Evolutionary conservation across 1,140 invertebrate genomes (phyloP), one percentile per base, ranked within the genome.

Genomic region (Trichogramma pretiosum): DNA sequence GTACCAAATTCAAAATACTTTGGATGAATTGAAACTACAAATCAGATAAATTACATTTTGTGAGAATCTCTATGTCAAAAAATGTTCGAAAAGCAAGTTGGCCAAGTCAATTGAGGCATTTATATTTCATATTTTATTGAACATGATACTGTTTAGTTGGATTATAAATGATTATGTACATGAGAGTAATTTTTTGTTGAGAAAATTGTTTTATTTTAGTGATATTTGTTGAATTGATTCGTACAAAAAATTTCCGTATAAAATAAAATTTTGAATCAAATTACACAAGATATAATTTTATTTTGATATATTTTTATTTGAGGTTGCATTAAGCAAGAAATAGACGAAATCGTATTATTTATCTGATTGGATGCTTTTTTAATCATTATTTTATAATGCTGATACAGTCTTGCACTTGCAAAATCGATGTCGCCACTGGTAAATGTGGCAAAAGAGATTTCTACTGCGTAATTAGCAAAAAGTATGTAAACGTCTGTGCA

Each of bases 11-110:
- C 34, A 34, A 46, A 59, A 51, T 47, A 46, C 56, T 59, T 62
- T 59, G 53, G 56, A 56, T 50, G 52, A 59, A 59, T 57, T 54
- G 54, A 60, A 56, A 54, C 53, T 57, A 58, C 60, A 65, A 61
- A 55, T 68, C 58, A 63, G 56, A 64, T 68, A 59, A 60, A n/a
- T n/a, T 66, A 67, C 56, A 58, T 59, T 61, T 58, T 53, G 33
- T 53, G 55, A 59, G 57, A 62, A 62, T 62, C 55, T 60, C 54
- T 55, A 50, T 46, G 39, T 47, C 38, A 44, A 53, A 39, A 48
- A 54, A 26, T 58, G n/a, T n/a, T n/a, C n/a, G n/a, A n/a, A n/a
- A n/a, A n/a, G 52, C 50, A 57, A 46, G 26, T 3, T 46, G 49
- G 22, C 44, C 26, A 47, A 52, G 34, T 32, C 40, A n/a, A n/a